Conservation (phyloP, 37 sponge, comb jelly and placozoan genomes). For the Dysidea cf. avara region DNA sequence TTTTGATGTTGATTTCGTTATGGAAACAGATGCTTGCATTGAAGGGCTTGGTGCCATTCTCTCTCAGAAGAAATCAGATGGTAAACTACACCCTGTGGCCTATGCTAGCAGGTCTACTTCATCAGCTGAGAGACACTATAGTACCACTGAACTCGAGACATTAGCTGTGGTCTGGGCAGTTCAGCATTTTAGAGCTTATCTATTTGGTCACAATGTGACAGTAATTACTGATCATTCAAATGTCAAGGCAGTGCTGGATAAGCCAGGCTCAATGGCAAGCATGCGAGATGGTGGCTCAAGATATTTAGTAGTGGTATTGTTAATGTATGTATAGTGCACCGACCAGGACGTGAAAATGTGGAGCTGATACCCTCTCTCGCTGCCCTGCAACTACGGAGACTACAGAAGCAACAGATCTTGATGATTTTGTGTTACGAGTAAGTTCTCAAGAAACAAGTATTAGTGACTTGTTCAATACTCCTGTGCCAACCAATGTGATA, state of each 20-base stretch:
- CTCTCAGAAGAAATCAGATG: neutral
- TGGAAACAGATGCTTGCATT: slow-evolving; percentile 30
- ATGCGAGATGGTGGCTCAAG: slow-evolving; percentile 37
- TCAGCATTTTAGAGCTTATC: slow-evolving; percentile 7
- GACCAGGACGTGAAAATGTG: slow-evolving; percentile 31
- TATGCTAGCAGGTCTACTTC: slow-evolving; percentile 29
- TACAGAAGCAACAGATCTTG: neutral
- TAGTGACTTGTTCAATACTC: no score
- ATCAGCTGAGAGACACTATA: slow-evolving; percentile 23
- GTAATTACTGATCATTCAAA: slow-evolving; percentile 27
- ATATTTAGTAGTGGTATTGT: slow-evolving; percentile 11
- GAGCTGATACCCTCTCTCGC: slow-evolving; percentile 38
- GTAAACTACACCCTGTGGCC: slow-evolving; percentile 17
- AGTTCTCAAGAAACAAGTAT: no score
- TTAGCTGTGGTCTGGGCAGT: slow-evolving; percentile 44
- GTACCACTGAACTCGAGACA: slow-evolving; percentile 36
- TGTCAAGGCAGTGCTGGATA: slow-evolving; percentile 28
- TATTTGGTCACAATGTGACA: slow-evolving; percentile 23
- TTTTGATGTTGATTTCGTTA: no score
- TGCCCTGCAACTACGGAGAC: neutral
- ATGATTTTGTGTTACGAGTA: neutral
- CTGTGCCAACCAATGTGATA: no score
- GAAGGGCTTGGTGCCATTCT: no score
- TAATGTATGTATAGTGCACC: slow-evolving; percentile 13
- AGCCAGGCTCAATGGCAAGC: slow-evolving; percentile 17